Evolutionary conservation across 2,797 vertebrate genomes (phyloP), one percentile per base, ranked within the genome.

Genomic region (Schizopygopsis pylzovi): DNA sequence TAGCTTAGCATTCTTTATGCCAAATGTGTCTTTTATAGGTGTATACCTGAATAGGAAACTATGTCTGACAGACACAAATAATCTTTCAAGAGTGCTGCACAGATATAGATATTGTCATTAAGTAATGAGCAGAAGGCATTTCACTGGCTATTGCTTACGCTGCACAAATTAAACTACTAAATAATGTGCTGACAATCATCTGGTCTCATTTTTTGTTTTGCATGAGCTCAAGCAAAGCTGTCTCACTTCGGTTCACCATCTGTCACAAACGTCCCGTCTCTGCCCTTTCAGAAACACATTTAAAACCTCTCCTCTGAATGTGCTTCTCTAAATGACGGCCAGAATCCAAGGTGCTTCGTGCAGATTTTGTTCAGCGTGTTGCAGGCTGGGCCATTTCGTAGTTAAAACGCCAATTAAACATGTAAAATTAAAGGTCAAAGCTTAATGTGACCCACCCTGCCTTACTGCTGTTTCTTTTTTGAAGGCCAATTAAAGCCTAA

Each of bases 371-470:
- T 10, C 13, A 45, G 20, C 9, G n/a, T 43, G n/a, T 47, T 71
- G 22, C 65, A 82, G 25, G 67, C 80, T 63, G 70, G 47, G 41
- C 49, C 75, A 20, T 37, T 10, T 47, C 56, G 67, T 59, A 71
- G 20, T 70, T 82, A 16, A 59, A 82, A 59, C 39, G 22, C 10
- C 63, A 63, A 75, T 83, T 10, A 75, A 75, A 75, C n/a, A n/a
- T 10, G 56, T 82, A 73, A 75, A 82, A 63, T 75, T 6, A 28
- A 61, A 83, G 41, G 80, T 56, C 54, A 75, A 65, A 49, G 52
- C 54, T 73, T 61, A 73, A 49, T 47, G 37, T 37, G 68, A 63
- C 43, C 56, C 71, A 12, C 56, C 8, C 5, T 47, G 18, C 41
- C 25, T 67, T 67, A 67, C 33, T 37, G 16, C 65, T 10, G 2